These are phyloP conservation scores for Drosophila austrosaltans DNA, from an alignment of 2,888 invertebrate species.

Conservation along the genomic window DNA sequence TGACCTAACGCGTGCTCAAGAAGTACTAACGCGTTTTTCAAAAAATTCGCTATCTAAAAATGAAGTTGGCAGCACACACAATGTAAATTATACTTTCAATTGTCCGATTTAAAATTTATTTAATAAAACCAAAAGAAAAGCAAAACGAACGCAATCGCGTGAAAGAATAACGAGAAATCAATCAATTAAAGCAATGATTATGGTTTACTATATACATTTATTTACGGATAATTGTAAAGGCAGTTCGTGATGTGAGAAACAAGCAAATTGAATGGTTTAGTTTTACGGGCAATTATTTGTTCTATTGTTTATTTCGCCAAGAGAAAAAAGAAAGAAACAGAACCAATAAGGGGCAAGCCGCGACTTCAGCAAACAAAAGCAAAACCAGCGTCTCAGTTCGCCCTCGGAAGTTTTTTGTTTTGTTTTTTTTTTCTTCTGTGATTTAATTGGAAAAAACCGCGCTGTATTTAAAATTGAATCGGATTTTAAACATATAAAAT, in stretches of 20 bases:
- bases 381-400: slow-evolving; percentile 5
- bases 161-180: background rate
- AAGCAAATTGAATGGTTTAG: slow-evolving; percentile 5
- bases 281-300: slow-evolving; percentile 1
- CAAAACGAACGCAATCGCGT: background rate
- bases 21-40: slow-evolving; percentile 37
- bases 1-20: background rate
- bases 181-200: background rate
- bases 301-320: slow-evolving; percentile 11
- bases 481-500: slow-evolving; percentile 16
- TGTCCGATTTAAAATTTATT: slow-evolving; percentile 40
- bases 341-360: background rate
- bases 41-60: slow-evolving; percentile 31
- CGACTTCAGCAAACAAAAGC: slow-evolving; percentile 10
- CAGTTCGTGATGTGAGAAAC: slow-evolving; percentile 2
- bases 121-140: slow-evolving; percentile 28
- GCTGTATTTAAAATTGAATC: slow-evolving; percentile 10
- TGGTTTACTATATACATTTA: background rate
- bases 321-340: background rate
- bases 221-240: background rate
- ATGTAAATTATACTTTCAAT: slow-evolving; percentile 56
- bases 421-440: slow-evolving; percentile 4
- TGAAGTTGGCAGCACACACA: slow-evolving; percentile 65
- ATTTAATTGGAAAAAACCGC: slow-evolving; percentile 1
- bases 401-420: slow-evolving; percentile 5